phyloP scores from a whole-genome alignment of 2,113 vertebrate genomes.

The Penelope pileata region DNA sequence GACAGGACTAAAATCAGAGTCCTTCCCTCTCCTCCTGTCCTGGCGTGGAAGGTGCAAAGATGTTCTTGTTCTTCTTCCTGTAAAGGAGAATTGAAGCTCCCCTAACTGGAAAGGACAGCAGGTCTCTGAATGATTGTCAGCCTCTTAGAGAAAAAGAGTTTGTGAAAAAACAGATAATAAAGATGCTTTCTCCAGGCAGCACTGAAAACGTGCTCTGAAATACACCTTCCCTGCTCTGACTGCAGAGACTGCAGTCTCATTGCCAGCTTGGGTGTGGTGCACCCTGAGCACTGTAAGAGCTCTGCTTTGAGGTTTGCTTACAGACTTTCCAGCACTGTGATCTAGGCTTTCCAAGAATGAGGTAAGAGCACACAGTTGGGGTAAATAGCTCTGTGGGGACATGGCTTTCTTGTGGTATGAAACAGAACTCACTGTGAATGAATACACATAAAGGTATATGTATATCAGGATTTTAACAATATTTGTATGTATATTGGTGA shows the following conservation, averaged over 20 bases:
- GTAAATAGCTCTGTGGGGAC: not conserved
- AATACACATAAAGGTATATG: not conserved
- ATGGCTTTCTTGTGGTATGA: not conserved
- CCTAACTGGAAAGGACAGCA: fast-evolving
- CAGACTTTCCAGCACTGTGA: not conserved
- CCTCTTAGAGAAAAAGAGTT: not conserved
- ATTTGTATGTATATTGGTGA: not conserved
- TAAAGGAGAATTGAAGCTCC: not conserved
- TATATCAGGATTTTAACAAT: not conserved
- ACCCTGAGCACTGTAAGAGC: not conserved
- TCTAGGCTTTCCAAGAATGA: not conserved
- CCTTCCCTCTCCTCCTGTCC: not conserved
- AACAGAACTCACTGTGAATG: not conserved
- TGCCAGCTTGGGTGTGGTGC: not conserved
- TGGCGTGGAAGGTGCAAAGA: not conserved
- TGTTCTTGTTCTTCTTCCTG: not conserved
- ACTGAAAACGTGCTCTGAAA: not conserved
- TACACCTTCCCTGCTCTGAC: not conserved
- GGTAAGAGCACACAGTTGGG: not conserved
- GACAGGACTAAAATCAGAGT: not conserved
- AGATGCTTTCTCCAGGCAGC: not conserved
- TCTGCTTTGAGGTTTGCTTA: not conserved
- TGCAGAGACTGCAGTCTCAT: not conserved
- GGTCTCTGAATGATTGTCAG: no score
- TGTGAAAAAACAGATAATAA: not conserved